Base-by-base conservation (phyloP, 2,797 vertebrate species). In the Lepidocolaptes lacrymiger region DNA sequence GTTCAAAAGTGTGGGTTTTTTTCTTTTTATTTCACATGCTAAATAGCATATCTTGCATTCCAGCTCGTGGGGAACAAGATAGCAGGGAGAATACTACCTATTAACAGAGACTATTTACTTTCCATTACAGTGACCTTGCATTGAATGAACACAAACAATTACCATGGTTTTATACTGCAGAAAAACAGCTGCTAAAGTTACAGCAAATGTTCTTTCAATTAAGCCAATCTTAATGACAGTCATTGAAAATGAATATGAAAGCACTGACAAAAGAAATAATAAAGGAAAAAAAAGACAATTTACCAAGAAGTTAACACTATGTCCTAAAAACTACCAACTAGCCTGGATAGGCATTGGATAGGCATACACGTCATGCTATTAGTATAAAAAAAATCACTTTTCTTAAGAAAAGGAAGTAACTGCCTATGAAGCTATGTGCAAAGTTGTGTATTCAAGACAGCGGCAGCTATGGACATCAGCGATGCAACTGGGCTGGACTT, bases 131-230 rank as follows among this genome's bases (percentile, higher is more conserved):
- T 30, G 8, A 95, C 84, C 88, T 95, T 94, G 96, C 80, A 75
- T 18, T 89, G 79, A 84, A 95, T 0, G 0, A 96, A 94, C 74
- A 88, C 93, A 96, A 97, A 95, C 93, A 94, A 96, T 93, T 96
- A 96, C 84, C 74, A 80, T 44, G 44, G 94, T 91, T 97, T 91
- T 74, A 78, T 37, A 83, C 27, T 72, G 73, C 13, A 81, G 84
- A 82, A 85, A 83, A 84, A 93, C 86, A 97, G 93, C 97, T 95
- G 96, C 91, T 97, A 89, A 97, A 97, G 93, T 97, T 97, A 95
- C 81, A 97, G 93, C 28, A 43, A 96, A 91, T 93, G 84, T 93
- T 89, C 96, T 97, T 97, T 96, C 90, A 94, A 95, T 98, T 97
- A 98, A 97, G 93, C 93, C 87, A 94, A 84, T 93, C 95, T 87